These are phyloP conservation scores for Syrrhaptes paradoxus DNA, from an alignment of 2,113 vertebrate species.

Conservation along the genomic window DNA sequence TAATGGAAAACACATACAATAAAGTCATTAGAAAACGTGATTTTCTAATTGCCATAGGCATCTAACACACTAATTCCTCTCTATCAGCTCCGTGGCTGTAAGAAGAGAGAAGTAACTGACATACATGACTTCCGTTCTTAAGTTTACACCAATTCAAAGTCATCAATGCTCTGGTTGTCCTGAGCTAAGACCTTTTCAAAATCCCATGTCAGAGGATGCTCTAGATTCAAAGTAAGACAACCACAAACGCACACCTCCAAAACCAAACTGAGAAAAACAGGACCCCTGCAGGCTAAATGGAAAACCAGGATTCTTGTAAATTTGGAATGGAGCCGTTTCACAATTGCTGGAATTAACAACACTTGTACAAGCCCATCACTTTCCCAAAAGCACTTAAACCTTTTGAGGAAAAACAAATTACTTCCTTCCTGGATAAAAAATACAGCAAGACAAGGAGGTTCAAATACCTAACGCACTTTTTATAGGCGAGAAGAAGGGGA, in stretches of 20 bases:
- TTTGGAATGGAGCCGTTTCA: not conserved
- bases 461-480: not conserved
- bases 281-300: not conserved
- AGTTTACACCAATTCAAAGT: not conserved
- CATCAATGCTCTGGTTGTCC: not conserved
- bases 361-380: fast-evolving
- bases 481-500: not conserved
- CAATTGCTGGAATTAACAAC: not conserved
- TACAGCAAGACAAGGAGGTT: not conserved
- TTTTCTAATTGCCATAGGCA: not conserved
- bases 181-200: not conserved
- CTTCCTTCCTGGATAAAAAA: not conserved
- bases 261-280: not conserved
- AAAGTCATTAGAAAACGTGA: not conserved
- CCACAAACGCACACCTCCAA: not conserved
- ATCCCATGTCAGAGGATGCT: not conserved
- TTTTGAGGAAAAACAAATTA: not conserved
- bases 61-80: not conserved
- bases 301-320: not conserved
- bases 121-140: fast-evolving
- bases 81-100: not conserved
- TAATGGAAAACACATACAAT: fast-evolving
- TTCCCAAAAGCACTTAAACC: not conserved
- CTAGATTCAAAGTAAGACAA: not conserved
- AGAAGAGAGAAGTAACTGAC: not conserved